Evolutionary conservation across 2,113 vertebrate genomes (phyloP), one percentile per base, ranked within the genome.

Genomic region (Pithys albifrons): DNA sequence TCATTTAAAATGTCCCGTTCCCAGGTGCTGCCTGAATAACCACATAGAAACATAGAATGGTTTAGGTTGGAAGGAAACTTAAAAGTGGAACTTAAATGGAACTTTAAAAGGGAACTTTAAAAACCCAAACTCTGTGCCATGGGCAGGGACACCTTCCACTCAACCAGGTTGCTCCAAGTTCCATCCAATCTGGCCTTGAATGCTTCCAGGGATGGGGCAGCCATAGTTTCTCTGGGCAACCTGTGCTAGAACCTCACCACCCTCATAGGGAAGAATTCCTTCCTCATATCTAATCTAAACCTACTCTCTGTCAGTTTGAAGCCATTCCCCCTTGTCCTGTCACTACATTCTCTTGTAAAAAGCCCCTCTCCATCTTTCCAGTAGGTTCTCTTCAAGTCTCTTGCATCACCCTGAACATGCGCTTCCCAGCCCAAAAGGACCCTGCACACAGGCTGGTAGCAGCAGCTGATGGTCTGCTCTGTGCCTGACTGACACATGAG

Each of bases 101-200:
- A 41, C 41, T 41, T 41, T 13, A 41, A 41, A 41, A 41, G 41
- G 41, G 41, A 41, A 41, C 41, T 41, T 41, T 41, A 41, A 41
- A 41, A 41, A 33, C 8, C 29, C 65, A 78, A 59, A 14, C 2
- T 7, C 12, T 19, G 10, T 46, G 55, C 39, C 55, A 24, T 15
- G 46, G 46, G 29, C 64, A 66, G 41, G 41, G n/a, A 71, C 57
- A 55, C 3, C 4, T 55, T 1, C 4, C 57, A 29, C 10, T n/a
- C 0, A 4, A 8, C 48, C 57, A 64, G 57, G 19, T 0, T 5
- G 65, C 48, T 64, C n/a, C n/a, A 7, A 78, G 10, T 33, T 17
- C 20, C 0, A 0, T 14, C 72, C 55, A 87, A 0, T 8, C 74
- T 29, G 19, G n/a, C 41, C 29, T 79, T n/a, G 48, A 17, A 0